Evolutionary conservation across 2,888 invertebrate genomes (phyloP), one percentile per base, ranked within the genome.

Genomic region (Drosophila siamana): DNA sequence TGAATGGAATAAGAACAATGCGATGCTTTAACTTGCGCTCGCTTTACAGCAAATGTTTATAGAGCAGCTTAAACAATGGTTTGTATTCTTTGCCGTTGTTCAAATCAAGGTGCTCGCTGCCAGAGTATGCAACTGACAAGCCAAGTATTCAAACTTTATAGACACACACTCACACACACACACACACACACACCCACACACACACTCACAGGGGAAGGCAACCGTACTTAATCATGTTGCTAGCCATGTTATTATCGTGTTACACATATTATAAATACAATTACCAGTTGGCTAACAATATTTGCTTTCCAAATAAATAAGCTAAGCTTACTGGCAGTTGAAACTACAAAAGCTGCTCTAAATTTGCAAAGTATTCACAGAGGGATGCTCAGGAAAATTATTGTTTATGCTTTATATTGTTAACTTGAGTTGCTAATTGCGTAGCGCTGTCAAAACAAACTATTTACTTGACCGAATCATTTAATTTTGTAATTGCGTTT

Each of bases 181-280:
- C n/a, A n/a, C n/a, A n/a, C n/a, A n/a, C n/a, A n/a, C n/a, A n/a
- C n/a, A n/a, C n/a, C n/a, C n/a, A n/a, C n/a, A n/a, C n/a, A n/a
- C n/a, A n/a, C n/a, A n/a, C n/a, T n/a, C n/a, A n/a, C n/a, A n/a
- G n/a, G 1, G 19, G 11, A 1, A 13, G 22, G n/a, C 7, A 40
- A 28, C 57, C 38, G 19, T 15, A 57, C 50, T 57, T 22, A 11
- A 30, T 57, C 40, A 40, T 41, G 28, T 30, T 38, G 15, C 16
- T 46, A 9, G 4, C 38, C 0, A 15, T 24, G 22, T 44, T 44
- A 33, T 22, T 55, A 22, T 33, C 19, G 13, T 48, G 8, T 36
- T 33, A 48, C 22, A 22, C 13, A 36, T 11, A 33, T n/a, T 9
- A 11, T 16, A 7, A 47, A 30, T 47, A 30, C 28, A 30, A 19